Base-by-base conservation (phyloP, 2,797 vertebrate genomes). In the Fundulus diaphanus region DNA sequence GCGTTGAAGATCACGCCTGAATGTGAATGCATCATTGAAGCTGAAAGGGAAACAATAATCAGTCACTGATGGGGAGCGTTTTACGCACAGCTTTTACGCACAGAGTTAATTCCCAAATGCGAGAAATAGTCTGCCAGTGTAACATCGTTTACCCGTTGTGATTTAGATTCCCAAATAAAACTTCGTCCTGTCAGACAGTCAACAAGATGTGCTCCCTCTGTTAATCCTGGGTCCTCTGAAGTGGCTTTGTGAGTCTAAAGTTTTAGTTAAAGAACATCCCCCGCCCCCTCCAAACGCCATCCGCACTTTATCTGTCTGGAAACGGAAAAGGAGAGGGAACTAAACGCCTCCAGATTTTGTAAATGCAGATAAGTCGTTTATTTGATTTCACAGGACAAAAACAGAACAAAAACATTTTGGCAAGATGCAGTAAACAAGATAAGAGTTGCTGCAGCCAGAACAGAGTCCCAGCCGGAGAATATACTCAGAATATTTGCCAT, bases 311-410 rank as follows among this genome's bases (percentile, higher is more conserved):
- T 89, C 73, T 75, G 24, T 63, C 40, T 77, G 72, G 51, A 40
- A 63, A 42, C 5, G 9, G n/a, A 49, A 40, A 27, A 66, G 5
- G 1, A 1, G 7, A 63, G 22, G 7, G 8, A 76, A 54, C 70
- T 65, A 27, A 20, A 67, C 33, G 71, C 70, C 42, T 71, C 77
- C 77, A 87, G 78, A 84, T 54, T 59, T 88, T 84, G 57, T 88
- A 67, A 84, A 85, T 94, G 93, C 93, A 92, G 86, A 90, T 87
- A 89, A 85, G 84, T 80, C 29, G 54, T 93, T 93, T 93, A 93
- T 93, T 94, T 90, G 42, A 84, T 83, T 89, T 80, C 35, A 83
- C 80, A 84, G 74, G 85, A 82, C 69, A 81, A 77, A 87, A 89
- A 74, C 73, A 76, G 54, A 81, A 85, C 76, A 83, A 73, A 83